These are phyloP conservation scores for Chrysomallon squamiferum DNA, from an alignment of 1,140 invertebrate genomes.

Conservation along the genomic window DNA sequence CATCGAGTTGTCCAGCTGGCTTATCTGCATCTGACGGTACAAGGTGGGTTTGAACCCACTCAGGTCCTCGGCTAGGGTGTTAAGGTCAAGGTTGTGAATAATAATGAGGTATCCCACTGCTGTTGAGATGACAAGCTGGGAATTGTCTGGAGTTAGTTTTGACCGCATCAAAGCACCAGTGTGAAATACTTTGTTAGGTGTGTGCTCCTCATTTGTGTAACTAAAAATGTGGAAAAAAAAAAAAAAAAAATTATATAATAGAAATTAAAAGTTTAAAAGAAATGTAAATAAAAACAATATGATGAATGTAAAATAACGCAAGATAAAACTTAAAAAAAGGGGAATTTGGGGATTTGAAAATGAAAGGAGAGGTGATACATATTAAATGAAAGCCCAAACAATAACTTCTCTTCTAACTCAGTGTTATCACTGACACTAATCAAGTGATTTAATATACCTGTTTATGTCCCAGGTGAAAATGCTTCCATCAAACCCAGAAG, in stretches of 20 bases:
- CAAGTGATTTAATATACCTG: constrained; percentile 72
- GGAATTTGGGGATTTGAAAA: too few species aligned
- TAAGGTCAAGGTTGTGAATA: constrained; percentile 86
- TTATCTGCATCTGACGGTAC: constrained; percentile 87
- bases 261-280: too few species aligned
- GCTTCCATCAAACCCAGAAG: constrained; percentile 90
- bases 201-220: constrained; percentile 77
- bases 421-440: too few species aligned
- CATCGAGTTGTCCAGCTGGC: constrained; percentile 64
- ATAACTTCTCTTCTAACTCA: too few species aligned
- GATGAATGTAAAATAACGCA: not conserved
- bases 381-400: too few species aligned
- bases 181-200: constrained; percentile 82
- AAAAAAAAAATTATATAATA: too few species aligned
- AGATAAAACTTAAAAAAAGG: too few species aligned
- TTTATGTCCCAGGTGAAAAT: constrained; percentile 96
- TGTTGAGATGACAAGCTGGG: constrained; percentile 89
- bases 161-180: constrained; percentile 88
- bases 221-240: constrained; percentile 48
- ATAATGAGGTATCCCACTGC: constrained; percentile 88
- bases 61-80: constrained; percentile 79
- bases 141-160: constrained; percentile 81
- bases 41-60: constrained; percentile 89
- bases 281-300: too few species aligned
- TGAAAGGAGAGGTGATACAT: too few species aligned